A percentile compares a stretch with the other conserved stretches of the same genome.
phyloP scores from a whole-genome alignment of 2,888 invertebrate genomes.

The Platerodrilus igneus region DNA sequence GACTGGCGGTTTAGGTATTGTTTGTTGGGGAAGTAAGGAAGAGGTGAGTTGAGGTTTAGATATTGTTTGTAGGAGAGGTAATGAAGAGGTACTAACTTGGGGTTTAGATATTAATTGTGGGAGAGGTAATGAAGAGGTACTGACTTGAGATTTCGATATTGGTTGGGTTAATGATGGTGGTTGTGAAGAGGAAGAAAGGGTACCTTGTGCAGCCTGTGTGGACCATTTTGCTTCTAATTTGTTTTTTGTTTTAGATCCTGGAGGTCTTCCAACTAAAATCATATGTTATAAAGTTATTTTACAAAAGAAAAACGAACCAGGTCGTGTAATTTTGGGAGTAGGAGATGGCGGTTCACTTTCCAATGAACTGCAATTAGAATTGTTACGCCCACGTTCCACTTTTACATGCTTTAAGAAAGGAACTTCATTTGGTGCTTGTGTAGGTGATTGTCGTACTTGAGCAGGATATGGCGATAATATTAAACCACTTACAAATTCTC shows the following conservation, averaged over 20 bases:
- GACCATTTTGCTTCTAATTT: slow-evolving; percentile 42
- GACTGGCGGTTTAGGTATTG: too few relatives aligned
- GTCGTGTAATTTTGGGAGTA: slow-evolving; percentile 46
- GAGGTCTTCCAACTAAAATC: slow-evolving; percentile 52
- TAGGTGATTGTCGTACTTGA: slow-evolving; percentile 47
- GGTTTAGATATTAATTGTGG: slow-evolving; percentile 23
- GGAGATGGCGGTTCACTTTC: slow-evolving; percentile 53
- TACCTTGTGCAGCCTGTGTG: slow-evolving; percentile 43
- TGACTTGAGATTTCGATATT: too few relatives aligned
- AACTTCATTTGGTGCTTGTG: slow-evolving; percentile 36
- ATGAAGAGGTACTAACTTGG: neutral
- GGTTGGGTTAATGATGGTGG: too few relatives aligned
- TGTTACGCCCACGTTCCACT: slow-evolving; percentile 50
- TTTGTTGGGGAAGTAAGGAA: slow-evolving; percentile 32
- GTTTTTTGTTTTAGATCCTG: slow-evolving; percentile 41
- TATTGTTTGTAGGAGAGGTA: neutral
- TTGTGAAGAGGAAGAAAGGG: slow-evolving; percentile 29
- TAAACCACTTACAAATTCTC: slow-evolving; percentile 59
- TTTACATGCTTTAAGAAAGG: slow-evolving; percentile 35
- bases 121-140: slow-evolving; percentile 14
- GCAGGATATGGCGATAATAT: slow-evolving; percentile 57
- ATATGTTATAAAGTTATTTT: slow-evolving; percentile 4
- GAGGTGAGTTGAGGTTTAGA: too few relatives aligned
- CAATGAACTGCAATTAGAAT: slow-evolving; percentile 50
- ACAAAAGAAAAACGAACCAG: slow-evolving; percentile 33